Base-by-base conservation (phyloP, 2,113 vertebrate species). In the Gracilinanus agilis region DNA sequence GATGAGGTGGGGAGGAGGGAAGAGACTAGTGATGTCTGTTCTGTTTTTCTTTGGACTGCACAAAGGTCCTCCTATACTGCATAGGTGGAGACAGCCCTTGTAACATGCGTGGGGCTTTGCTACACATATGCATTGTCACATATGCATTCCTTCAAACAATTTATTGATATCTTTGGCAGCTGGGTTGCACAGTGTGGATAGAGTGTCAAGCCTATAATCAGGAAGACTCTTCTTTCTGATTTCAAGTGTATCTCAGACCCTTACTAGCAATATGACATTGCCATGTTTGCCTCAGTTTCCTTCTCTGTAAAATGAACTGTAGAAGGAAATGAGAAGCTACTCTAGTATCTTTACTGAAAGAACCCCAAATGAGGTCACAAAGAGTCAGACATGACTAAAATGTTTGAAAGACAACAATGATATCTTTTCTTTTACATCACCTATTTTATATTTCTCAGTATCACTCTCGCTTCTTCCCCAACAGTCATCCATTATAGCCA, bases 1-100 rank as follows among this genome's bases (percentile, higher is more conserved):
- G 12, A 34, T n/a, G 13, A 0, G 3, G 29, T 13, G 10, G 27
- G 11, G 11, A 0, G 12, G 4, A 49, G n/a, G n/a, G 12, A 67
- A 67, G 29, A 34, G 34, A 4, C 19, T 67, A 67, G 12, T 34
- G 29, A n/a, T 16, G 12, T 4, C 4, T 67, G 29, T 67, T 67
- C 58, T 61, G 58, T 11, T 9, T 61, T 11, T 49, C 49, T 49
- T 49, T 49, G 49, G 49, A 49, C 49, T 5, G 5, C 58, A 67
- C 11, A 29, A 67, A 29, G 58, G 34, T 12, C 12, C 44, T 1
- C 93, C 16, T 1, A 67, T 19, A 13, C 21, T 21, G 95, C 24
- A 55, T 93, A 53, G 24, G 90, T 16, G 11, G n/a, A 13, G 29
- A 67, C 34, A 67, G 61, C 12, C 29, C 58, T 67, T 67, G 11